Evolutionary conservation across 2,113 vertebrate genomes (phyloP), one percentile per base, ranked within the genome.

Genomic region (Pogonocichla stellata): DNA sequence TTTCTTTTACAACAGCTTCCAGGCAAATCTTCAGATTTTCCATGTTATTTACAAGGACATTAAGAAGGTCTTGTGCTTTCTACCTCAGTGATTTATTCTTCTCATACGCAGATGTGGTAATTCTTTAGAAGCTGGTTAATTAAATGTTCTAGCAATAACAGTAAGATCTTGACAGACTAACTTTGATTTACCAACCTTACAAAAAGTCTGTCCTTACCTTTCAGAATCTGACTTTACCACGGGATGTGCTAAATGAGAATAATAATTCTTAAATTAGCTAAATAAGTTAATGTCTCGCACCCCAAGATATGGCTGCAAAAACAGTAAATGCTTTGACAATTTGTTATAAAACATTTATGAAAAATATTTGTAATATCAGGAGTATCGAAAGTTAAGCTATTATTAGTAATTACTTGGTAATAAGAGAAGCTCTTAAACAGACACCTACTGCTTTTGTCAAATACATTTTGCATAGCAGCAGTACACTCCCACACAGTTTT

Each of bases 21-120:
- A 92, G 94, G 74, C 88, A 96, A 92, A 93, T 92, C 88, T 88
- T 95, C 54, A 80, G 62, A 70, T 92, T 92, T 95, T 88, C 56
- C 48, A 62, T 48, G 29, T 83, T 96, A 94, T 96, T 95, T 94
- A 93, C 74, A 94, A 95, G 90, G 94, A 91, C 88, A 60, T 90
- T 86, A 88, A 93, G 81, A 86, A 93, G 71, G 56, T 88, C 88
- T 93, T 78, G 64, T 73, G 80, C 71, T 88, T 90, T 90, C 79
- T 90, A 67, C 19, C 62, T 78, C 74, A 56, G 66, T 70, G 85
- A 95, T 90, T 94, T 95, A 90, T 80, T 93, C 64, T 92, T 64
- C 51, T 67, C 43, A 33, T 70, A 92, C 83, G 74, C 67, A 92
- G 81, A 96, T 80, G 38, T 40, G 19, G n/a, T 80, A 87, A 92